These are phyloP conservation scores for Pangasianodon gigas DNA, from an alignment of 2,113 vertebrate genomes.

Conservation along the genomic window DNA sequence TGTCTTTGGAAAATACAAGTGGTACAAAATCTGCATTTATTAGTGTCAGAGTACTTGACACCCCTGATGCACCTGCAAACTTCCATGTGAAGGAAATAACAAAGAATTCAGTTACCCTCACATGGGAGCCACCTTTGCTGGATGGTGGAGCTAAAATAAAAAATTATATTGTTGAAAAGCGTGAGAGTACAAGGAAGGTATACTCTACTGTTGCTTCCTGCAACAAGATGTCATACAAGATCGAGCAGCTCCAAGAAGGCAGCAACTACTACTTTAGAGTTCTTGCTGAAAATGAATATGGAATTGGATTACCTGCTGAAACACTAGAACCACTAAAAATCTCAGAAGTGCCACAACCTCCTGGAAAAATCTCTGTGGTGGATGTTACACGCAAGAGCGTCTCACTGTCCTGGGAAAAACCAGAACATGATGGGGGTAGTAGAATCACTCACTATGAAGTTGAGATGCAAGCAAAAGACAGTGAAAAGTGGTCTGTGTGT, in stretches of 20 bases:
- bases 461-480: conserved; percentile 90
- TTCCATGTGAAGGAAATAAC: conserved; percentile 90
- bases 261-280: conserved; percentile 94
- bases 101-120: conserved; percentile 89
- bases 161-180: conserved; percentile 95
- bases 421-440: conserved; percentile 94
- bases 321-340: conserved; percentile 89
- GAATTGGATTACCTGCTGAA: conserved; percentile 87
- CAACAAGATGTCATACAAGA: conserved; percentile 91
- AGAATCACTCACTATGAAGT: conserved; percentile 92
- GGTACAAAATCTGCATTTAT: conserved; percentile 95
- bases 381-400: conserved; percentile 90
- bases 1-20: conserved; percentile 91
- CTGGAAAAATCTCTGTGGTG: conserved; percentile 90
- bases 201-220: conserved; percentile 92
- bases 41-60: conserved; percentile 91
- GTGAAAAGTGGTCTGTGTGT: conserved; percentile 90
- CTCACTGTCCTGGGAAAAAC: conserved; percentile 90
- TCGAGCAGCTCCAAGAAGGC: conserved; percentile 91
- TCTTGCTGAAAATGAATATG: conserved; percentile 93
- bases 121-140: conserved; percentile 92
- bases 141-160: conserved; percentile 97
- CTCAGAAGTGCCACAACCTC: conserved; percentile 95
- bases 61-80: conserved; percentile 91
- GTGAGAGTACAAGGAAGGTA: conserved; percentile 93